A percentile compares a stretch with the other conserved stretches of the same genome.
These are phyloP conservation scores for Nyctereutes procyonoides DNA, from an alignment of 2,113 vertebrate genomes.

Conservation along the genomic window DNA sequence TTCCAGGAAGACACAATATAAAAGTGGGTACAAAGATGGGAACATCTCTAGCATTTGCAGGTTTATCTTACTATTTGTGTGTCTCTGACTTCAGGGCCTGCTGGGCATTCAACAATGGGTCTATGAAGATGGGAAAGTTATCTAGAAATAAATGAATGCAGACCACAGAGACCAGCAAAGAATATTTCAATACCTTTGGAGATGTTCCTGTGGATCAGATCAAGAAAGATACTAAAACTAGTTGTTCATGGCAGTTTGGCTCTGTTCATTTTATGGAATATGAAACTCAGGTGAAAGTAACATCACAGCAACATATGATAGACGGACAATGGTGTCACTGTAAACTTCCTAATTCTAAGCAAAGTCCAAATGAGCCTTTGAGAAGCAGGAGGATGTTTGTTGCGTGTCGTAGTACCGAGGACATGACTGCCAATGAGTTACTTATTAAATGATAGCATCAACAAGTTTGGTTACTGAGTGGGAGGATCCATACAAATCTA, in stretches of 20 bases:
- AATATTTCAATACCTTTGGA: slow-evolving; percentile 97
- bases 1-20: neutral
- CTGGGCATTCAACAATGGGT: neutral
- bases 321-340: slow-evolving; percentile 98
- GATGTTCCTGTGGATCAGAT: slow-evolving; percentile 99
- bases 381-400: slow-evolving; percentile 98
- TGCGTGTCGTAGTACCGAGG: slow-evolving; percentile 95
- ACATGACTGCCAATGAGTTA: slow-evolving; percentile 93
- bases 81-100: neutral
- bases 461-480: neutral
- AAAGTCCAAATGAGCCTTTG: slow-evolving; percentile 95
- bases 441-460: neutral
- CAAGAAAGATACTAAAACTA: slow-evolving; percentile 97
- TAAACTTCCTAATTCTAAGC: slow-evolving; percentile 98
- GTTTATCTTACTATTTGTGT: neutral
- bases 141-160: neutral
- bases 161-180: slow-evolving; percentile 84
- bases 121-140: neutral
- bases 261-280: slow-evolving; percentile 98
- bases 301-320: slow-evolving; percentile 98
- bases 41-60: neutral
- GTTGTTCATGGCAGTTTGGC: slow-evolving; percentile 97
- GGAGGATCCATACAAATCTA: neutral
- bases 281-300: slow-evolving; percentile 97
- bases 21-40: neutral